phyloP scores from a whole-genome alignment of 2,888 invertebrate species.

The Campaea margaritaria region DNA sequence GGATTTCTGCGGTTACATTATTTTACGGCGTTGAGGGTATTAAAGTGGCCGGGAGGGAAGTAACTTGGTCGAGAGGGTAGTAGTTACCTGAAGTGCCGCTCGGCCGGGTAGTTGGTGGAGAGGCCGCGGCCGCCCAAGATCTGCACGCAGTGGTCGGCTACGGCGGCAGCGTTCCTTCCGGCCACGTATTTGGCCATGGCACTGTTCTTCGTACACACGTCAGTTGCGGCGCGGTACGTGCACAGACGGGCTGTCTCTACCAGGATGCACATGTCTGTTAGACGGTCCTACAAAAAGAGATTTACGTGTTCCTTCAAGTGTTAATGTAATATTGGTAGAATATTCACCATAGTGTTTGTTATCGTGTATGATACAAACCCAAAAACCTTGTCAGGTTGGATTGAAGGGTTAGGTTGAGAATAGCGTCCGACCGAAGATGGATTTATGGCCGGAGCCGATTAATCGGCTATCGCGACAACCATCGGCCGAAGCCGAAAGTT shows the following conservation, averaged over 20 bases:
- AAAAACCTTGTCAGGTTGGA: too few relatives aligned
- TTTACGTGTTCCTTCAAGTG: too few relatives aligned
- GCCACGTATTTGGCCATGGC: conserved; percentile 92
- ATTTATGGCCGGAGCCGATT: too few relatives aligned
- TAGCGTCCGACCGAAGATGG: too few relatives aligned
- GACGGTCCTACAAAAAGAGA: conserved; percentile 73
- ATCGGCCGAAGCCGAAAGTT: too few relatives aligned
- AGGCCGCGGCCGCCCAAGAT: conserved; percentile 91
- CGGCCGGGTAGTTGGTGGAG: conserved; percentile 88
- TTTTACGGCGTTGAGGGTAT: too few relatives aligned
- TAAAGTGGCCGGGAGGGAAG: neutral
- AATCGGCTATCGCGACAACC: too few relatives aligned
- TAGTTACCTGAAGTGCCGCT: conserved; percentile 87
- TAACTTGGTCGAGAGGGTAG: neutral
- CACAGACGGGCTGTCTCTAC: conserved; percentile 88
- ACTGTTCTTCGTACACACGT: conserved; percentile 87
- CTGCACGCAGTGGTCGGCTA: conserved; percentile 89
- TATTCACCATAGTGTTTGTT: too few relatives aligned
- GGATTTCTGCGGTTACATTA: too few relatives aligned
- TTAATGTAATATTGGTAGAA: too few relatives aligned
- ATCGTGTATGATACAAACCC: too few relatives aligned
- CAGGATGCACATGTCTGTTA: conserved; percentile 89
- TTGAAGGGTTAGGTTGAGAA: too few relatives aligned
- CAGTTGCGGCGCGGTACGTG: conserved; percentile 88
- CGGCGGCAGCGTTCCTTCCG: conserved; percentile 88